A percentile compares a stretch with the other conserved stretches of the same genome.
Conservation (phyloP, 2,113 vertebrate species). For the Cariama cristata region DNA sequence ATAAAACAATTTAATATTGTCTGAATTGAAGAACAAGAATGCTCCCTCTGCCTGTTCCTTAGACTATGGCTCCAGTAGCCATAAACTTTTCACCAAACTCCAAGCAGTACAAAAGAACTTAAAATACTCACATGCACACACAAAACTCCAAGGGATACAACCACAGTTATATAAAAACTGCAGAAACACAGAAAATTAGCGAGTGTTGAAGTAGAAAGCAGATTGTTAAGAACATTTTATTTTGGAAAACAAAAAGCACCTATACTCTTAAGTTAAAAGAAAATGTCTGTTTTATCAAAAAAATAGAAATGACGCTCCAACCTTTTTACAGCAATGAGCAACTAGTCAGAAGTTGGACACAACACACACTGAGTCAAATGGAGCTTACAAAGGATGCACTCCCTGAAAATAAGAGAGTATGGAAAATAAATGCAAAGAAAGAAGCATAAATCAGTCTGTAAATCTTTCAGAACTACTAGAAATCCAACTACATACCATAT, state of each 20-base stretch:
- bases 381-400: neutral
- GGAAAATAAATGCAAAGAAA: neutral
- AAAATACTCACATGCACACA: neutral
- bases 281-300: neutral
- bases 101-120: neutral
- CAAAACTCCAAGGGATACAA: neutral
- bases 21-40: neutral
- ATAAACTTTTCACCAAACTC: neutral
- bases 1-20: neutral
- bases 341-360: neutral
- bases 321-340: neutral
- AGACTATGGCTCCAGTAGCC: neutral
- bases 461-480: conserved; percentile 7
- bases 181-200: neutral
- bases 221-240: neutral
- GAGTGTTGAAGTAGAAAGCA: neutral
- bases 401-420: neutral
- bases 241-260: neutral
- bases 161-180: neutral
- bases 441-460: neutral
- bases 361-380: neutral
- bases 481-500: neutral
- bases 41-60: neutral
- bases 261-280: neutral
- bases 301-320: neutral